A percentile compares a stretch with the other conserved stretches of the same genome.
phyloP scores from a whole-genome alignment of 30 jellyfish, hydroid and myxozoan genomes.

The Hydractinia symbiolongicarpus region DNA sequence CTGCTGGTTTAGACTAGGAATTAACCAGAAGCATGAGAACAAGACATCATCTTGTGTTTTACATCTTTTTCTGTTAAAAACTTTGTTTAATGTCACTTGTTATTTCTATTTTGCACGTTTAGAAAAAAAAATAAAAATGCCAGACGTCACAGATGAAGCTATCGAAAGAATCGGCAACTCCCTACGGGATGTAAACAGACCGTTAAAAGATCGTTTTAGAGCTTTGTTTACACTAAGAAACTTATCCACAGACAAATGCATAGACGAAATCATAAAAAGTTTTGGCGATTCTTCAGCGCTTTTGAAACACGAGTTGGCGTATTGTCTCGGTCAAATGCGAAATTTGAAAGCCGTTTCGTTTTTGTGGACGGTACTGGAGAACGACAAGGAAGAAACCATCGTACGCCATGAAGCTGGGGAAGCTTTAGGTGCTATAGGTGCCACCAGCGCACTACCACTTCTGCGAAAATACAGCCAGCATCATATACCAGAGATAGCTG shows the following conservation, averaged over 20 bases:
- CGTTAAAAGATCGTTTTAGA: conserved; percentile 74
- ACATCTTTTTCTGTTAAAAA: background rate
- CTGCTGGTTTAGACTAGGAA: too few species aligned
- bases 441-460: conserved; percentile 35
- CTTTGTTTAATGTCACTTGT: background rate
- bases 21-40: too few species aligned
- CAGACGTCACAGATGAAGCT: conserved; percentile 29
- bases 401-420: conserved; percentile 99
- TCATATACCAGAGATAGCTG: conserved; percentile 81
- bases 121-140: conserved; percentile 4
- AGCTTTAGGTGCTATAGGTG: conserved; percentile 96
- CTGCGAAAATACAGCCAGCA: conserved; percentile 46
- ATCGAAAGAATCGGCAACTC: conserved; percentile 44
- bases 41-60: too few species aligned
- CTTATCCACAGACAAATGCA: conserved; percentile 51
- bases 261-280: conserved; percentile 55
- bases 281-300: conserved; percentile 87
- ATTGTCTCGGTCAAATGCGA: conserved; percentile 99
- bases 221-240: conserved; percentile 74
- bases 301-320: conserved; percentile 96
- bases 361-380: conserved; percentile 48
- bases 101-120: background rate
- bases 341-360: conserved; percentile 53
- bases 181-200: conserved; percentile 37
- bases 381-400: conserved; percentile 66